A percentile compares a stretch with the other conserved stretches of the same genome.
phyloP scores from a whole-genome alignment of 2,113 vertebrate species.

The Leuciscus idus region DNA sequence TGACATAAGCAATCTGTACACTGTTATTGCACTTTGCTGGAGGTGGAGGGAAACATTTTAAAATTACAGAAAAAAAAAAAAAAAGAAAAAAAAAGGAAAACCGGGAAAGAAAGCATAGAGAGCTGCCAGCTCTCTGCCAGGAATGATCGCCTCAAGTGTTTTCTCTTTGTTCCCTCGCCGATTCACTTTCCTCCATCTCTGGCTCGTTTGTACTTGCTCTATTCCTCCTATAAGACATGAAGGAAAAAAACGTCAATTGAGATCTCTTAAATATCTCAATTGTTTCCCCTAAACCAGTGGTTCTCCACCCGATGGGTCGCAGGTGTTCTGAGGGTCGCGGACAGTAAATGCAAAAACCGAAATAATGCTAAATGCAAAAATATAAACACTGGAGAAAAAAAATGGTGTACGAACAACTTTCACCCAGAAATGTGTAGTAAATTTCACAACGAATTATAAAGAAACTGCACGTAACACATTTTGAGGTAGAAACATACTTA shows the following conservation, averaged over 20 bases:
- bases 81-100: neutral
- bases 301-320: neutral
- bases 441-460: too few species aligned
- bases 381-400: too few species aligned
- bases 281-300: neutral
- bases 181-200: conserved; percentile 62
- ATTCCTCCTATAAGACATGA: neutral
- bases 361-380: too few species aligned
- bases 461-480: too few species aligned
- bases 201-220: conserved; percentile 37
- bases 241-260: neutral
- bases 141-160: conserved; percentile 94
- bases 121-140: conserved; percentile 87
- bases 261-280: conserved; percentile 7
- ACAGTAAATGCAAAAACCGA: neutral
- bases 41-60: conserved; percentile 98
- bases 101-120: conserved; percentile 74
- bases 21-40: conserved; percentile 94
- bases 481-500: too few species aligned
- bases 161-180: conserved; percentile 66
- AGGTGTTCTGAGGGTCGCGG: neutral
- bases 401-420: too few species aligned
- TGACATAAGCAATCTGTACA: conserved; percentile 98
- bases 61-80: conserved; percentile 82
- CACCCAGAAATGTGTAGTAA: too few species aligned